Percentiles rank a stretch among this genome's conserved stretches.
Conservation (phyloP, 2,888 invertebrate species). For the Diloba caeruleocephala region DNA sequence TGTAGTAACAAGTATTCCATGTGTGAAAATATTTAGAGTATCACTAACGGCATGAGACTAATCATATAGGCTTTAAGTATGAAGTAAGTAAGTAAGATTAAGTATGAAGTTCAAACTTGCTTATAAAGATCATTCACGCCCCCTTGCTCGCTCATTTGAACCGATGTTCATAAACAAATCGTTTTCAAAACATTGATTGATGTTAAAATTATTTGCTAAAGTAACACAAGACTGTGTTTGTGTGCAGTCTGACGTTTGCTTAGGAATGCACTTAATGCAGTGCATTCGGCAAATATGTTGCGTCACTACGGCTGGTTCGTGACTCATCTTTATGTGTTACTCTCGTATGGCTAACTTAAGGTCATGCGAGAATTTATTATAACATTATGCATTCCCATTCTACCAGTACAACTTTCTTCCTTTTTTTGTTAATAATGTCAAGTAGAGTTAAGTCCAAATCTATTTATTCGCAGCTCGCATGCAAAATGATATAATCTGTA, state of each 20-base stretch:
- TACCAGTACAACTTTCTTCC: too few species aligned
- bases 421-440: too few species aligned
- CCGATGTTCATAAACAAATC: slow-evolving; percentile 8
- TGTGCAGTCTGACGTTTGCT: slow-evolving; percentile 18
- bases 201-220: slow-evolving; percentile 17
- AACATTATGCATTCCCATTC: too few species aligned
- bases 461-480: too few species aligned
- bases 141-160: slow-evolving; percentile 17
- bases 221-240: slow-evolving; percentile 9
- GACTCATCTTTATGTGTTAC: slow-evolving; percentile 43
- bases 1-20: too few species aligned
- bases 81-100: too few species aligned
- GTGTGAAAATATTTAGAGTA: too few species aligned
- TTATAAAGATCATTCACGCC: neutral
- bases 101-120: neutral
- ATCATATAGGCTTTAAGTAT: too few species aligned
- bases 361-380: neutral
- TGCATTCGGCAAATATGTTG: slow-evolving; percentile 38
- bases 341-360: slow-evolving; percentile 10
- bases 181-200: slow-evolving; percentile 22
- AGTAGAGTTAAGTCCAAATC: too few species aligned
- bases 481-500: too few species aligned
- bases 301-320: slow-evolving; percentile 38
- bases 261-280: slow-evolving; percentile 43
- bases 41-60: too few species aligned